These are phyloP conservation scores for Aselliscus stoliczkanus DNA, from an alignment of 2,797 vertebrate species.

Conservation along the genomic window DNA sequence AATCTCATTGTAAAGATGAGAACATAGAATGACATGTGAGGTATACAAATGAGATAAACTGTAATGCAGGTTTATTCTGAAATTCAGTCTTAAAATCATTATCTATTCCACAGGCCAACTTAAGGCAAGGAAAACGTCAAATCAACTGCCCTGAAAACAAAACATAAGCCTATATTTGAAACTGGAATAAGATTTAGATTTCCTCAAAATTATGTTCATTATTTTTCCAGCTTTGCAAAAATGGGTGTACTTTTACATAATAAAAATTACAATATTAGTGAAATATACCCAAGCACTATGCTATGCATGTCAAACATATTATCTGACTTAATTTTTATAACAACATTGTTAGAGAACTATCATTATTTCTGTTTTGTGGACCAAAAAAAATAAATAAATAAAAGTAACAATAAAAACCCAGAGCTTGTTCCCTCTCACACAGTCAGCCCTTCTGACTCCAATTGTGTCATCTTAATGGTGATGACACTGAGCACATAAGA, in stretches of 20 bases:
- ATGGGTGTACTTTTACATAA: neutral
- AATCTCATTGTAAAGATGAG: neutral
- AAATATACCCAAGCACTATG: neutral
- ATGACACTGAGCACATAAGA: neutral
- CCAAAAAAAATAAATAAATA: neutral
- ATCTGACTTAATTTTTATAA: neutral
- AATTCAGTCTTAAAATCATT: neutral
- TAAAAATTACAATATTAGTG: neutral
- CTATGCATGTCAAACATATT: neutral
- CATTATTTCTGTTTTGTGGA: neutral
- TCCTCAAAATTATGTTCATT: neutral
- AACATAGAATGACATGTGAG: neutral
- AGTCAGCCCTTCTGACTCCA: neutral
- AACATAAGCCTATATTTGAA: neutral
- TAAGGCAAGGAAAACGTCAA: neutral
- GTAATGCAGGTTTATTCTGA: neutral
- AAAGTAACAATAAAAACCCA: neutral
- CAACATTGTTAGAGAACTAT: neutral
- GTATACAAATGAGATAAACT: neutral
- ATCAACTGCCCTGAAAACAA: neutral
- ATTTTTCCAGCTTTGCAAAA: conserved; percentile 1
- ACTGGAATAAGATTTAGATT: neutral
- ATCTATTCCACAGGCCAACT: conserved; percentile 3
- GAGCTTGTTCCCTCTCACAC: neutral
- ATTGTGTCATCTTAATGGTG: neutral